A percentile compares a stretch with the other conserved stretches of the same genome.
Conservation (phyloP, 1,140 invertebrate genomes). For the Caenorhabditis latens region DNA sequence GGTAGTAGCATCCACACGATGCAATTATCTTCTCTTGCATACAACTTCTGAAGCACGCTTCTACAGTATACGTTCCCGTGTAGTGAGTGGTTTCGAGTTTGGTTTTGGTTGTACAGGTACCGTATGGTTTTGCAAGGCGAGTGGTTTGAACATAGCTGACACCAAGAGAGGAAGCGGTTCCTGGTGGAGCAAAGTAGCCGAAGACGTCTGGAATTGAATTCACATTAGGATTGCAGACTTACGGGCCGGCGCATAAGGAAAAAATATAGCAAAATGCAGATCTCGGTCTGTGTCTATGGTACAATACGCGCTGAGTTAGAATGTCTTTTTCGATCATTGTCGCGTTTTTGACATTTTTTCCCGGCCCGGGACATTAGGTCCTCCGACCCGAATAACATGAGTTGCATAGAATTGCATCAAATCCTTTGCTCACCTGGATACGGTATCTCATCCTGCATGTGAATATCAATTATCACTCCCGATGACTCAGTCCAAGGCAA, state of each 20-base stretch:
- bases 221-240: background rate
- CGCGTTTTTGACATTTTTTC: no score
- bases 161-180: constrained; percentile 66
- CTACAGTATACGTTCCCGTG: constrained; percentile 60
- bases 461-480: constrained; percentile 65
- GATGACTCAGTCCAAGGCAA: constrained; percentile 67
- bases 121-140: constrained; percentile 66
- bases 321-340: no score
- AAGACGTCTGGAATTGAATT: constrained; percentile 62
- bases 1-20: constrained; percentile 69
- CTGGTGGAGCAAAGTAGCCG: constrained; percentile 68
- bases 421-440: background rate
- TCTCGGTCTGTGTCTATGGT: no score
- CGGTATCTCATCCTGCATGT: constrained; percentile 52
- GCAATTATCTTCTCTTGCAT: constrained; percentile 70
- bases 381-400: no score
- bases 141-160: constrained; percentile 66
- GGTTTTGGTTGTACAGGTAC: constrained; percentile 63
- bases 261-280: no score
- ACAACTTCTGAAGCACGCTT: constrained; percentile 70
- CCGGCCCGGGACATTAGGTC: no score
- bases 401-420: no score
- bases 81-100: constrained; percentile 58
- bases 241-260: no score
- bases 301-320: no score